phyloP scores from a whole-genome alignment of 2,113 vertebrate species.

The Dermatemys mawii region DNA sequence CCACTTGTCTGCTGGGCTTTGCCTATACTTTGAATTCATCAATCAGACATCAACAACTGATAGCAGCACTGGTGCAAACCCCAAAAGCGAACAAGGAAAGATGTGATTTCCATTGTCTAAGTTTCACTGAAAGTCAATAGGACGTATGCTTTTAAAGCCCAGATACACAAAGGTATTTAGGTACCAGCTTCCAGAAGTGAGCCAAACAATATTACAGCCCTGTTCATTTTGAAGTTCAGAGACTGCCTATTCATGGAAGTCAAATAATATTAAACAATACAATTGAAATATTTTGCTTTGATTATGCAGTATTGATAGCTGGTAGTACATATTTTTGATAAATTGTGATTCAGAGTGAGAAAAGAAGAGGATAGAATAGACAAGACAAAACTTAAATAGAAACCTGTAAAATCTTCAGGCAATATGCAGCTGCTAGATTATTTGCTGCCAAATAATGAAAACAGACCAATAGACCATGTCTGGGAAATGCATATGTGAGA shows the following conservation, averaged over 20 bases:
- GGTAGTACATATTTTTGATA: too few relatives aligned
- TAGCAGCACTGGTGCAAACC: too few relatives aligned
- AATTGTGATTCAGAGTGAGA: background rate
- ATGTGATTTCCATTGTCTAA: too few relatives aligned
- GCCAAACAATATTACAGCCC: background rate
- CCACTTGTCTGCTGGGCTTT: too few relatives aligned
- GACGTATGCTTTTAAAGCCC: too few relatives aligned
- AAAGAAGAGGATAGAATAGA: background rate
- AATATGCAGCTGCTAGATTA: background rate
- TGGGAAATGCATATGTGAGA: background rate
- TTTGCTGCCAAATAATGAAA: background rate
- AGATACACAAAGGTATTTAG: too few relatives aligned
- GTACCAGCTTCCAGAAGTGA: too few relatives aligned
- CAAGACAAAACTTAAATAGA: background rate
- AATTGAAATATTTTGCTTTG: background rate
- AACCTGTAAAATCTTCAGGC: background rate
- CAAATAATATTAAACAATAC: background rate
- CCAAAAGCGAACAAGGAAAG: too few relatives aligned
- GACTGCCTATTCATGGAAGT: background rate
- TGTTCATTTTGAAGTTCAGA: background rate
- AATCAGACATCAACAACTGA: too few relatives aligned
- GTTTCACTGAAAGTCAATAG: too few relatives aligned
- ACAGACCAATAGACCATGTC: background rate
- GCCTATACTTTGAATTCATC: too few relatives aligned
- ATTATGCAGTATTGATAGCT: too few relatives aligned